Evolutionary conservation across 2,113 vertebrate genomes (phyloP), one percentile per base, ranked within the genome.

Genomic region (Dipodomys stephensi): DNA sequence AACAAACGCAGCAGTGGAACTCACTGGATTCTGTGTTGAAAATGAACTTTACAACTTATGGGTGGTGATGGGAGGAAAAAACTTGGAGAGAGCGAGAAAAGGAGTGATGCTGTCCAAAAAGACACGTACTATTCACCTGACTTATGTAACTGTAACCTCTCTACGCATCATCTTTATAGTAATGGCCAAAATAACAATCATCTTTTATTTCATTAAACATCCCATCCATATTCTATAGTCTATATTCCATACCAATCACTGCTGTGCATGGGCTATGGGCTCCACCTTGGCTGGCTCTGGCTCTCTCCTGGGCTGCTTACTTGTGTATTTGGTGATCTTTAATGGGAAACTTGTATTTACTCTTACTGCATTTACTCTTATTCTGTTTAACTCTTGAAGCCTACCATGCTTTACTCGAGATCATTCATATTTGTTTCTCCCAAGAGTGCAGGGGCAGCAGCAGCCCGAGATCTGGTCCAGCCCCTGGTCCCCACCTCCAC

Each of bases 141-240:
- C 53, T 57, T 57, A 57, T 4, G 16, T 57, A 57, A 57, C 16
- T 57, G 53, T 57, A 57, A 13, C 53, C 53, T 57, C 53, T 57
- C 53, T 57, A 13, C 18, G 15, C 4, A 16, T 57, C 15, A 57
- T 4, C 53, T 57, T 49, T 49, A 49, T 49, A 12, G 49, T 49
- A 49, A 49, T 10, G 12, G 49, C 12, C 12, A 49, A 49, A 12
- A 49, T 49, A 49, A 49, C 0, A 57, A 57, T 68, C 19, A 1
- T n/a, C 16, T 82, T 87, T 82, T 87, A 91, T 68, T 78, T 84
- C 30, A 79, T 85, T 62, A 80, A 65, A 20, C 13, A 76, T 79
- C 79, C 68, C 80, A 73, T 72, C 20, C 2, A 11, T 18, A n/a
- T 19, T 62, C 18, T 85, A 65, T 71, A 49, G 60, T 80, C 53